Conservation (phyloP, 1,140 invertebrate species). For the Drosophila pachea region DNA sequence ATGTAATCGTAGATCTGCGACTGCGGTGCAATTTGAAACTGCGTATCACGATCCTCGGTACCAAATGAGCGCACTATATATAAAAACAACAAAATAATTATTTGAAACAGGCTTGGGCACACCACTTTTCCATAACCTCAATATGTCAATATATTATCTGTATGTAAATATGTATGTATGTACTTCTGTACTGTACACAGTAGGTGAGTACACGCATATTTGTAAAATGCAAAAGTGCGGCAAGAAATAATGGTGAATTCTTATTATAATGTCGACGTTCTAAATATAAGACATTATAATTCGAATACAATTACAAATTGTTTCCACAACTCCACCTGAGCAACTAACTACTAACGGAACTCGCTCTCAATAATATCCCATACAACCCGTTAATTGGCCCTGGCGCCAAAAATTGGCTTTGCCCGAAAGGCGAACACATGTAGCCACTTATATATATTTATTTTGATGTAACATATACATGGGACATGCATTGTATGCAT, state of each 20-base stretch:
- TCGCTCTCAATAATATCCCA: constrained; percentile 1
- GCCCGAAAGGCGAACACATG: constrained; percentile 14
- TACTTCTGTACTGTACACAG: background rate
- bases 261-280: background rate
- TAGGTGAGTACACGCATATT: background rate
- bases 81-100: background rate
- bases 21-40: constrained; percentile 94
- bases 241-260: background rate
- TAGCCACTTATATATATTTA: constrained; percentile 16
- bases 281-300: no score
- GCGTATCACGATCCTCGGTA: constrained; percentile 96
- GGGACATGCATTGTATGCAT: constrained; percentile 12
- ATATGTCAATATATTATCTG: constrained; percentile 13
- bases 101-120: background rate
- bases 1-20: constrained; percentile 99
- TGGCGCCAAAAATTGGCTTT: constrained; percentile 41
- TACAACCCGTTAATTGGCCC: constrained; percentile 34
- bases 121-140: constrained; percentile 58
- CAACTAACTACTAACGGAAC: constrained; percentile 22
- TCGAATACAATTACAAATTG: constrained; percentile 3
- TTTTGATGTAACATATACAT: constrained; percentile 25
- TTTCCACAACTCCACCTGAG: constrained; percentile 14
- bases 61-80: constrained; percentile 96
- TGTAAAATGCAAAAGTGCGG: constrained; percentile 3
- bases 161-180: constrained; percentile 4